Evolutionary conservation across 2,888 invertebrate genomes (phyloP).

Genomic region (Chloroclystis v-ata): DNA sequence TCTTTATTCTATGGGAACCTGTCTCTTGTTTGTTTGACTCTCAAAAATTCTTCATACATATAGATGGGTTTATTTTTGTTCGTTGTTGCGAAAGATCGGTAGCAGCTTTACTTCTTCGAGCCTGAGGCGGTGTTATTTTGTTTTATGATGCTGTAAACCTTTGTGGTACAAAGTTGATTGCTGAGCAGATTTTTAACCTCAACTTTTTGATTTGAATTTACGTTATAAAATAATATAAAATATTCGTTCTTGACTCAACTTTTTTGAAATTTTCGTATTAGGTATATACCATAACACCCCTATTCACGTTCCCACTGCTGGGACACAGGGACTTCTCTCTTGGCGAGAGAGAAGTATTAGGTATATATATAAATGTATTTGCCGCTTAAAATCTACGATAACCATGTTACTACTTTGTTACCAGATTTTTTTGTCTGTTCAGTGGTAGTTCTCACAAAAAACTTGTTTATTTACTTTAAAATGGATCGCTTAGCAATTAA

Average conservation of each 20-base stretch:
- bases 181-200: not conserved
- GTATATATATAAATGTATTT: too few species aligned
- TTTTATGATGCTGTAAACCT: slow-evolving; percentile 49
- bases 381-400: too few species aligned
- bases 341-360: too few species aligned
- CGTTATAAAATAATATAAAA: too few species aligned
- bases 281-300: too few species aligned
- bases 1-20: slow-evolving; percentile 64
- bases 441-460: not conserved
- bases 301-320: too few species aligned
- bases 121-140: slow-evolving; percentile 20
- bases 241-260: too few species aligned
- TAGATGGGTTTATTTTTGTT: slow-evolving; percentile 23
- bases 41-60: slow-evolving; percentile 1
- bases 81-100: slow-evolving; percentile 29
- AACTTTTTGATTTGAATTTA: not conserved
- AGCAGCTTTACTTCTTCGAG: slow-evolving; percentile 28
- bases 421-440: too few species aligned
- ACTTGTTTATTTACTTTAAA: slow-evolving; percentile 1
- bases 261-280: not conserved
- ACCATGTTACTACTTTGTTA: too few species aligned
- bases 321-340: too few species aligned
- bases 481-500: not conserved
- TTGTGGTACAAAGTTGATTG: slow-evolving; percentile 31
- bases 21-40: slow-evolving; percentile 27